Base-by-base conservation (phyloP, 2,888 invertebrate species). In the Aphidius colemani region DNA sequence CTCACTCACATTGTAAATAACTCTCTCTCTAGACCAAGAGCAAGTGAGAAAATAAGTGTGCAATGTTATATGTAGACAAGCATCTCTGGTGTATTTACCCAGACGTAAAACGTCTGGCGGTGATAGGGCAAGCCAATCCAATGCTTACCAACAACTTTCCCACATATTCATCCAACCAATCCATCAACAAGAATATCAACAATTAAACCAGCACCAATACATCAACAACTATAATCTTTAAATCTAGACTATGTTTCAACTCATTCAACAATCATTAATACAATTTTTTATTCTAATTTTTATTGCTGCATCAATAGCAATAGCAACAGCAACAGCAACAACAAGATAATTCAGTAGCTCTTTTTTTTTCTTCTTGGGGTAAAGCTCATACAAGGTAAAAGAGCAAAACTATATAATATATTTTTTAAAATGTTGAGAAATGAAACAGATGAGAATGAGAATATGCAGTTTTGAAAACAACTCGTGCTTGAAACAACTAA, bases 21-120 rank as follows among this genome's bases (percentile, higher is more conserved):
- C 46, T 57, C 57, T 57, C 57, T 46, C 46, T 46, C 45, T 45
- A 30, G 30, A 30, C 5, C 30, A 30, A 5, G 30, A 30, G 30
- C 30, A 30, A 30, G 30, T 30, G 30, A 30, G 30, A 30, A 30
- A 30, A 30, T 30, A 30, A 30, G 30, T 30, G 30, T 30, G 3
- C 30, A 30, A 30, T 30, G 40, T 41, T 53, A 53, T 40, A 39
- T 53, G 43, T 53, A 43, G 53, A 40, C 41, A 39, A 57, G 57
- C 57, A 46, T 57, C 57, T 57, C 57, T 39, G 39, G 39, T 39
- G 57, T 11, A 46, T 80, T 80, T 80, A 76, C 76, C 76, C 80
- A 80, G 78, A 80, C 79, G 78, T 77, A 77, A 80, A 74, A 74
- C 73, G 75, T 77, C 75, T 76, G 74, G 72, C 71, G 69, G 71